Conservation (phyloP, 2,888 invertebrate species). For the Nemoura dubitans region DNA sequence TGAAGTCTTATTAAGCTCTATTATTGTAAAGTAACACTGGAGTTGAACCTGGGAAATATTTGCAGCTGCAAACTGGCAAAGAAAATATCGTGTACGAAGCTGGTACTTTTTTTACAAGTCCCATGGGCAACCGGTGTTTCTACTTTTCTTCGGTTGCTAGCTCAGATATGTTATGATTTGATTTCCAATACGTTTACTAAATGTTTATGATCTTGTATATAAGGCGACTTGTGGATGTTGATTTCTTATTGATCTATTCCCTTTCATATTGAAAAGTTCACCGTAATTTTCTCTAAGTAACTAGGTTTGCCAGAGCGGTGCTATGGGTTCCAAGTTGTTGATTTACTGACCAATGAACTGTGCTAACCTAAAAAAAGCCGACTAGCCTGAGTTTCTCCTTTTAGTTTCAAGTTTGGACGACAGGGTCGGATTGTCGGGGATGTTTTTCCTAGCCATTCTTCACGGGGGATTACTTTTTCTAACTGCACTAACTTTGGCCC, state of each 20-base stretch:
- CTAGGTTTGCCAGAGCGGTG: not conserved
- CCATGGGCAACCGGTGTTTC: not conserved
- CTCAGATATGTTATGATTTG: not conserved
- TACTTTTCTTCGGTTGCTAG: not conserved
- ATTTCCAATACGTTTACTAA: not conserved
- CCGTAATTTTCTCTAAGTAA: conserved; percentile 3
- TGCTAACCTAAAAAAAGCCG: conserved; percentile 8
- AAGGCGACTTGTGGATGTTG: conserved; percentile 12
- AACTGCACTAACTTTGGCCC: conserved; percentile 31
- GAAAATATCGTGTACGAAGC: not conserved
- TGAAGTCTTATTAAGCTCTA: not conserved
- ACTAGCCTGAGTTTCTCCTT: not conserved
- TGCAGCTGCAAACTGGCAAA: not conserved
- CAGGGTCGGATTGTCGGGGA: conserved; percentile 19
- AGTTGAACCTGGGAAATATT: not conserved
- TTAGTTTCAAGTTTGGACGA: conserved; percentile 3
- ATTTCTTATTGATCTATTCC: not conserved
- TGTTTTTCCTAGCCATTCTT: conserved; percentile 34
- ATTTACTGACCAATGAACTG: conserved; percentile 3
- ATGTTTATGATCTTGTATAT: not conserved
- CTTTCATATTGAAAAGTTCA: not conserved
- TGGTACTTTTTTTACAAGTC: not conserved
- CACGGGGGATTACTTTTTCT: conserved; percentile 27
- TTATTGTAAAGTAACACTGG: not conserved
- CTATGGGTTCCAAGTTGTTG: conserved; percentile 15